Percentiles rank a stretch among this genome's conserved stretches.
Evolutionary conservation across 2,797 vertebrate species (phyloP).

Genomic region (Lepilemur septentrionalis): DNA sequence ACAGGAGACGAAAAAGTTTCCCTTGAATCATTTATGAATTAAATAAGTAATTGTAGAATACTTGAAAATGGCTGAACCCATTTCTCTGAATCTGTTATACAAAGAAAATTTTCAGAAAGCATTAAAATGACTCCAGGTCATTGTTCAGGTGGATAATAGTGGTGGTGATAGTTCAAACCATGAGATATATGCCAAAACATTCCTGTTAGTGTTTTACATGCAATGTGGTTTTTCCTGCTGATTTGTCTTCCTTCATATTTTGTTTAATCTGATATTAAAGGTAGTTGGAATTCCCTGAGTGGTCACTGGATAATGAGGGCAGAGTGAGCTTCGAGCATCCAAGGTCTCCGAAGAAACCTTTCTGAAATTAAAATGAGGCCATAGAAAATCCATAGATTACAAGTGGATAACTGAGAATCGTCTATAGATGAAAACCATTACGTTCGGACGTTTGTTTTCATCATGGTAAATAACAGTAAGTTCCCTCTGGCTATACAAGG

Average conservation of each 20-base stretch:
- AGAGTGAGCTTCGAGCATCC: neutral
- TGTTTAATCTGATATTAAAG: conserved; percentile 1
- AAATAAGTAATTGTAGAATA: neutral
- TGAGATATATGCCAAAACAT: neutral
- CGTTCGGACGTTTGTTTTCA: neutral
- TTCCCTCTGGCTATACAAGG: neutral
- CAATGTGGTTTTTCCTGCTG: neutral
- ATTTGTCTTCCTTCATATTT: conserved; percentile 12
- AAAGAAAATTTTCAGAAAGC: neutral
- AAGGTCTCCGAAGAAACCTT: neutral
- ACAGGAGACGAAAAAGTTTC: neutral
- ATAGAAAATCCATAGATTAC: neutral
- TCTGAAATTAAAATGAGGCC: conserved; percentile 5
- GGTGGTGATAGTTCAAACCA: neutral
- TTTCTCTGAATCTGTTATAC: conserved; percentile 9
- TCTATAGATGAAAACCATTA: neutral
- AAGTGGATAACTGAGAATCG: neutral
- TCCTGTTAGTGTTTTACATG: neutral
- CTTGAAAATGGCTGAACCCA: neutral
- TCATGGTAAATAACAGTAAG: neutral
- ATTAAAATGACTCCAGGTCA: neutral
- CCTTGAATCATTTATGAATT: neutral
- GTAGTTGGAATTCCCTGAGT: neutral
- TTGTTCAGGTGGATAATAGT: neutral
- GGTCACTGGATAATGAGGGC: neutral